Conservation (phyloP, 2,797 vertebrate genomes). For the Tenualosa ilisha region DNA sequence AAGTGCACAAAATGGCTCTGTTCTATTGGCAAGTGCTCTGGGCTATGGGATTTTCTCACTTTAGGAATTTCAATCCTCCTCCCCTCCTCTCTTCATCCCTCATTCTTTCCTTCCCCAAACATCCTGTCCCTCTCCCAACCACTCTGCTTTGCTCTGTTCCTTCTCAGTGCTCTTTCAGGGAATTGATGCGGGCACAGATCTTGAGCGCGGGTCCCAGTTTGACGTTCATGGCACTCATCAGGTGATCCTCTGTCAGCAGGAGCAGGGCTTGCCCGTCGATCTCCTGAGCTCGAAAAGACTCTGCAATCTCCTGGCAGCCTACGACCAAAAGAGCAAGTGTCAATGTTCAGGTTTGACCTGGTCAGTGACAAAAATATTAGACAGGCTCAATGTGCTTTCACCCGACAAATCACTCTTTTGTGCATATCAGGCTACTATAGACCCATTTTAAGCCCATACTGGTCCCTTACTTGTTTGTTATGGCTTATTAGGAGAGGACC, state of each 20-base stretch:
- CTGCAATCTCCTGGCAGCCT: conserved; percentile 95
- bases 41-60: conserved; percentile 20
- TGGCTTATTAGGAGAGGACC: neutral
- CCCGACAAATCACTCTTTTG: neutral
- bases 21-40: conserved; percentile 53
- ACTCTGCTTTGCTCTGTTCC: neutral
- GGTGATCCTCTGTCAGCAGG: conserved; percentile 95
- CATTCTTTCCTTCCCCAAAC: neutral
- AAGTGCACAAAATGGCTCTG: conserved; percentile 59
- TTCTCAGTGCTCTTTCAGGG: conserved; percentile 88
- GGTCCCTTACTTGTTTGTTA: neutral
- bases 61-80: neutral
- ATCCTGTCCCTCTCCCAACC: conserved; percentile 37
- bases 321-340: neutral
- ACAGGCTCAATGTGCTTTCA: neutral
- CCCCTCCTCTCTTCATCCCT: neutral
- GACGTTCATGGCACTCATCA: conserved; percentile 99
- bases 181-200: conserved; percentile 97
- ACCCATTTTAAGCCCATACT: neutral
- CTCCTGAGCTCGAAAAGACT: conserved; percentile 94
- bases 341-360: neutral
- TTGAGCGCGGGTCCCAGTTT: conserved; percentile 97
- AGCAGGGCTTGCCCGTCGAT: conserved; percentile 97
- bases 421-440: neutral
- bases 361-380: neutral